A percentile compares a stretch with the other conserved stretches of the same genome.
phyloP scores from a whole-genome alignment of 1,140 invertebrate species.

The Pseudomyrmex dendroicus region DNA sequence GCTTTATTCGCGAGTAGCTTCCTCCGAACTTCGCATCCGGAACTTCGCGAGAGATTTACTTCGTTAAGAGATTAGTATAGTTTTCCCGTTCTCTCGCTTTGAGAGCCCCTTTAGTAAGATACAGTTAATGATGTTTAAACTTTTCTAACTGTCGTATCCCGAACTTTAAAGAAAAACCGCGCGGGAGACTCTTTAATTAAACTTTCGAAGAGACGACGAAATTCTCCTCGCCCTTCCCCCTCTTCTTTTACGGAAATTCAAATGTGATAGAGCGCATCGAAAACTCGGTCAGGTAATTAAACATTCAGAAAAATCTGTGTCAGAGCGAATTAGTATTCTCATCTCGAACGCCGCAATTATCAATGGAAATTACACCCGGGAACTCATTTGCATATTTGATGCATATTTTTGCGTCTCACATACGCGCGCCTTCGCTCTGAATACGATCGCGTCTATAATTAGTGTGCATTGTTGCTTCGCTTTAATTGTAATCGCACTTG shows the following conservation, averaged over 20 bases:
- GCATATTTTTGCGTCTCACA: slow-evolving; percentile 9
- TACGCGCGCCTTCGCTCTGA: not conserved
- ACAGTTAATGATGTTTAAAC: slow-evolving; percentile 75
- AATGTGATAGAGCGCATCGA: slow-evolving; percentile 76
- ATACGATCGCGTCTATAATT: not conserved
- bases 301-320: slow-evolving; percentile 67
- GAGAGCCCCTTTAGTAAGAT: slow-evolving; percentile 65
- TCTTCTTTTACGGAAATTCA: slow-evolving; percentile 67
- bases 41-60: slow-evolving; percentile 52
- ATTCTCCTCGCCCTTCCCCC: slow-evolving; percentile 36
- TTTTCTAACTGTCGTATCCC: slow-evolving; percentile 71
- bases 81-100: slow-evolving; percentile 53
- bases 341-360: slow-evolving; percentile 26
- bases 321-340: slow-evolving; percentile 36
- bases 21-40: slow-evolving; percentile 35
- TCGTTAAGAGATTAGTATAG: slow-evolving; percentile 71
- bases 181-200: slow-evolving; percentile 76
- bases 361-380: slow-evolving; percentile 41
- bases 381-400: slow-evolving; percentile 8
- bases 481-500: too few relatives aligned
- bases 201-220: slow-evolving; percentile 72
- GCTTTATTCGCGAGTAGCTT: slow-evolving; percentile 22
- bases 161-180: slow-evolving; percentile 72
- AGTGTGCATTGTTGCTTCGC: not conserved
- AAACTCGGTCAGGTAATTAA: slow-evolving; percentile 77